Evolutionary conservation across 2,888 invertebrate genomes (phyloP), one percentile per base, ranked within the genome.

Genomic region (Cabera pusaria): DNA sequence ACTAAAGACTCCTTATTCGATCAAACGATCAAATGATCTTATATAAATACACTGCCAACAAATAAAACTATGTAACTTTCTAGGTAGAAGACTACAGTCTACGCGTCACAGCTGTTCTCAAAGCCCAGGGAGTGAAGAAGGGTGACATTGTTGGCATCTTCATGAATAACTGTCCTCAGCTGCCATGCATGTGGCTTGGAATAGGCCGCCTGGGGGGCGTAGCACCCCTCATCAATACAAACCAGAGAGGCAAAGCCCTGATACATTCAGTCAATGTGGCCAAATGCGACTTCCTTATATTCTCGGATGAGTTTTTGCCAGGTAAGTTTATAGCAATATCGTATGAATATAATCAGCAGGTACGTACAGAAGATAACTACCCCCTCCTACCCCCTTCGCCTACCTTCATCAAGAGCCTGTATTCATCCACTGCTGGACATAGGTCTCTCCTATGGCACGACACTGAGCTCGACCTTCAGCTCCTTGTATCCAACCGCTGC

Each of bases 171-270:
- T 92, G 96, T 20, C 96, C 97, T 0, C 97, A 99, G 74, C 96
- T 94, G 75, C 94, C 98, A 0, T 95, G 94, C 24, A 91, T 94
- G 12, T 99, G 99, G 98, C 87, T 99, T 47, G 99, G 98, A 0
- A 90, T 97, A 33, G 94, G 96, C 1, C 97, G 98, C 75, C 84
- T 96, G 1, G 97, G 97, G 1, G 91, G 95, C 0, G 91, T 97
- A 19, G 91, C 95, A 0, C 97, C 99, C 0, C 90, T 99, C 19
- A 97, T 99, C 57, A 99, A 99, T 76, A 96, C 96, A 28, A 98
- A 99, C 79, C 92, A 98, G 56, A 91, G 95, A 27, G 93, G 95
- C 39, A 92, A 92, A 19, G 94, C 98, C 0, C 89, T 99, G 3
- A 77, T 94, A 28, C 99, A 99, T 82, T 98, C 97, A 41, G 93